A percentile compares a stretch with the other conserved stretches of the same genome.
These are phyloP conservation scores for Lymantria monacha DNA, from an alignment of 2,888 invertebrate genomes.

Conservation along the genomic window DNA sequence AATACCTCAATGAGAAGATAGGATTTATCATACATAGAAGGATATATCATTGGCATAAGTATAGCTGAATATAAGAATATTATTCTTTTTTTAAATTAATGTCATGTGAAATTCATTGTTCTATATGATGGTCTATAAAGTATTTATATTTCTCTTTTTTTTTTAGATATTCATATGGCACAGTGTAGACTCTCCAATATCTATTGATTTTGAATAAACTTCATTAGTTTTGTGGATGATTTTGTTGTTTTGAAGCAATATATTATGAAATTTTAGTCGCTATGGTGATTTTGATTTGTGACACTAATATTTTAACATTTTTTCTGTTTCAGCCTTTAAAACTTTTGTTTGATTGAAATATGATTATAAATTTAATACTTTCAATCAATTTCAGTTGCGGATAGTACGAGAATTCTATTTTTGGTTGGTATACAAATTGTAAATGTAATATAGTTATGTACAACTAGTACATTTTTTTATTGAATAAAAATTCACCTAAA, in stretches of 20 bases:
- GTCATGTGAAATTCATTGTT: too few species aligned
- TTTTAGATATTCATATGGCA: not conserved
- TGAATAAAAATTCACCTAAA: slow-evolving; percentile 6
- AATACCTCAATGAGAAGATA: too few species aligned
- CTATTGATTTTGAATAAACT: slow-evolving; percentile 13
- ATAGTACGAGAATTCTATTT: slow-evolving; percentile 16
- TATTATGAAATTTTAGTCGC: slow-evolving; percentile 15
- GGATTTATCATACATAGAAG: too few species aligned
- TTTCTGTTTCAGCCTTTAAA: slow-evolving; percentile 40
- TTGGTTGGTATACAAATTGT: not conserved
- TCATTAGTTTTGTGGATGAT: slow-evolving; percentile 13
- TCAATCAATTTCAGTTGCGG: slow-evolving; percentile 15
- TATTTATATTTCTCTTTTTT: too few species aligned
- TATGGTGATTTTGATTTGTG: not conserved
- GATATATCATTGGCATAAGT: too few species aligned
- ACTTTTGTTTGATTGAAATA: slow-evolving; percentile 18
- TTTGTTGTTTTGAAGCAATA: slow-evolving; percentile 13
- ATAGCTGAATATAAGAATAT: too few species aligned
- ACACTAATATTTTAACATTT: slow-evolving; percentile 7
- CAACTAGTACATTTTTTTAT: slow-evolving; percentile 19
- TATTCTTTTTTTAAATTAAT: too few species aligned
- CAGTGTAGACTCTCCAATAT: slow-evolving; percentile 9
- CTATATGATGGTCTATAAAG: too few species aligned
- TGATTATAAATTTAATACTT: slow-evolving; percentile 6
- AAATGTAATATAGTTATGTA: slow-evolving; percentile 9